phyloP scores from a whole-genome alignment of 2,797 vertebrate genomes.

The Pangasius krempfi region DNA sequence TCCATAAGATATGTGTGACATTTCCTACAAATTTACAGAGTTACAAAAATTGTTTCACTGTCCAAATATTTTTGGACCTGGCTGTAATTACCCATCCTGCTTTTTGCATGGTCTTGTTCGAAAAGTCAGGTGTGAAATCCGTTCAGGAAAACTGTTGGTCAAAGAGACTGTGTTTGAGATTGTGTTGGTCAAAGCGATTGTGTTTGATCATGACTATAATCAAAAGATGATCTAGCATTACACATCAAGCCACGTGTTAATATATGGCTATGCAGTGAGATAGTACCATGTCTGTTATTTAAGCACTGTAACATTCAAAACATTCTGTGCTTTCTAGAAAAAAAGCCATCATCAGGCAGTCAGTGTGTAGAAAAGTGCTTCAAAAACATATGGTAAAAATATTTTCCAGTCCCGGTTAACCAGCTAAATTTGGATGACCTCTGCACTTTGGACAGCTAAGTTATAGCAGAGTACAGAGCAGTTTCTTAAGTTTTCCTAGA shows the following conservation, averaged over 20 bases:
- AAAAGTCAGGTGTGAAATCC: neutral
- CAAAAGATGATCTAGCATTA: neutral
- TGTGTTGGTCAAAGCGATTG: neutral
- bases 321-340: neutral
- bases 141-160: neutral
- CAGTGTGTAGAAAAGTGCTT: neutral
- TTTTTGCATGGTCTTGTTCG: neutral
- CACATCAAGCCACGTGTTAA: neutral
- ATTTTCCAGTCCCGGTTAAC: neutral
- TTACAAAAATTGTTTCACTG: no score
- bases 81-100: neutral
- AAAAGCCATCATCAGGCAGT: neutral
- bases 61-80: no score
- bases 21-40: no score
- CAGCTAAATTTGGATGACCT: neutral
- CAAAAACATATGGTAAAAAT: neutral
- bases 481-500: neutral
- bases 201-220: neutral
- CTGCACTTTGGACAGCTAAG: neutral
- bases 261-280: neutral
- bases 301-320: neutral
- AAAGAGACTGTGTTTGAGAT: neutral
- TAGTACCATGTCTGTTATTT: neutral
- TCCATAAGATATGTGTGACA: no score
- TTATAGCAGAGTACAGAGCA: neutral